Percentiles rank a stretch among this genome's conserved stretches.
phyloP scores from a whole-genome alignment of 2,797 vertebrate genomes.

The Pseudocheirus occidentalis region DNA sequence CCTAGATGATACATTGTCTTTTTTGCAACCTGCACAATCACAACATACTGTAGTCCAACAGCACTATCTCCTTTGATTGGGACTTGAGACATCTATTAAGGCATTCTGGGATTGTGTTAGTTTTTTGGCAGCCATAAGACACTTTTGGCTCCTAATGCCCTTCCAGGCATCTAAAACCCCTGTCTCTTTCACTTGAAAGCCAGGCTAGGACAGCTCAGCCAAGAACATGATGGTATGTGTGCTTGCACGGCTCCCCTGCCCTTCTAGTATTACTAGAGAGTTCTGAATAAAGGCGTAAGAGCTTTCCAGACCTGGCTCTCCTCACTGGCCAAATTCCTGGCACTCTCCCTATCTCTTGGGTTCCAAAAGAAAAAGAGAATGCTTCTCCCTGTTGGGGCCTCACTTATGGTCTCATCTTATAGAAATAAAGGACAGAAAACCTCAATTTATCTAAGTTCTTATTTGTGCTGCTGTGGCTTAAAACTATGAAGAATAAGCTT shows the following conservation, averaged over 20 bases:
- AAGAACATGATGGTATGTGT: conserved; percentile 43
- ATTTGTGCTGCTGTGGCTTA: background rate
- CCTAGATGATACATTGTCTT: background rate
- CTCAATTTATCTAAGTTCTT: background rate
- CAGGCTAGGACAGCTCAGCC: conserved; percentile 50
- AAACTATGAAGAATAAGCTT: background rate
- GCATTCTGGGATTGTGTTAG: conserved; percentile 44
- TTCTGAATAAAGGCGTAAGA: conserved; percentile 67
- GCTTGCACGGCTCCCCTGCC: conserved; percentile 50
- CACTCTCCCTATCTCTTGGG: conserved; percentile 62
- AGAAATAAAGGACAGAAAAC: background rate
- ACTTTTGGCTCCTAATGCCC: conserved; percentile 55
- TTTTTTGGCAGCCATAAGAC: conserved; percentile 68
- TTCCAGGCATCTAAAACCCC: conserved; percentile 60
- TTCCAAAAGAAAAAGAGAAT: conserved; percentile 3
- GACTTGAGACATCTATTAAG: conserved; percentile 50
- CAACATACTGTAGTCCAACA: conserved; percentile 27
- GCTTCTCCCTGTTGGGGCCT: background rate
- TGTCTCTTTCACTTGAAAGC: conserved; percentile 58
- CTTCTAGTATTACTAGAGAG: conserved; percentile 71
- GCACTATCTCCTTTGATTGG: conserved; percentile 45
- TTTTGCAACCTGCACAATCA: conserved; percentile 48
- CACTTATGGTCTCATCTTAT: background rate
- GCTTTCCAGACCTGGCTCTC: conserved; percentile 62
- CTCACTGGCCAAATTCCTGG: conserved; percentile 49